Base-by-base conservation (phyloP, 1,140 invertebrate species). In the Drusus annulatus region DNA sequence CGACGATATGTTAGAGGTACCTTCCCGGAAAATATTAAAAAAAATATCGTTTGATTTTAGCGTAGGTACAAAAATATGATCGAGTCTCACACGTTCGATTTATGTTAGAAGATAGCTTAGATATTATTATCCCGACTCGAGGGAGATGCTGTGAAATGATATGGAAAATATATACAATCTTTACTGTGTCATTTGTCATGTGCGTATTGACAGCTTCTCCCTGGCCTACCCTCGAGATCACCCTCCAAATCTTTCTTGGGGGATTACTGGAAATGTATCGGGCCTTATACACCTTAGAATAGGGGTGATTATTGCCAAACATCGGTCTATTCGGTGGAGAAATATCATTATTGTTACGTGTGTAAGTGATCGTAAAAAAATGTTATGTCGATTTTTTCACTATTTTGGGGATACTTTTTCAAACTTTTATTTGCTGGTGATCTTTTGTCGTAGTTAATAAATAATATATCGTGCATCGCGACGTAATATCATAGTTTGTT, bases 131-230 rank as follows among this genome's bases (percentile, higher is more conserved):
- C n/a, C n/a, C 69, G 80, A 71, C 80, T 63, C 63, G 62, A 77
- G 76, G 76, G 56, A 83, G 79, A 80, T 78, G 82, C 62, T 81
- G 82, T 83, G 82, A 83, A 83, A 83, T 83, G 82, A 83, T 81
- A 81, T 83, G 82, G 82, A 83, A 83, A 83, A 83, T 83, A 83
- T 83, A 83, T 83, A 83, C 82, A 83, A 83, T 83, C 79, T 83
- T 83, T 81, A 83, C 71, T 73, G 78, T 83, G 82, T 83, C 82
- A 83, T 83, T 83, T 83, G 82, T 83, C 82, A 83, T 83, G 19
- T n/a, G 79, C 79, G 81, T 81, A 83, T 83, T 80, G 82, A 83
- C 82, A 83, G 82, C 74, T 69, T 73, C 77, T 63, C 58, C 69
- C n/a, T 45, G 51, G 79, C 73, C 76, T 69, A 78, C 73, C 78